Conservation (phyloP, 2,888 invertebrate species). For the Crioceris asparagi region DNA sequence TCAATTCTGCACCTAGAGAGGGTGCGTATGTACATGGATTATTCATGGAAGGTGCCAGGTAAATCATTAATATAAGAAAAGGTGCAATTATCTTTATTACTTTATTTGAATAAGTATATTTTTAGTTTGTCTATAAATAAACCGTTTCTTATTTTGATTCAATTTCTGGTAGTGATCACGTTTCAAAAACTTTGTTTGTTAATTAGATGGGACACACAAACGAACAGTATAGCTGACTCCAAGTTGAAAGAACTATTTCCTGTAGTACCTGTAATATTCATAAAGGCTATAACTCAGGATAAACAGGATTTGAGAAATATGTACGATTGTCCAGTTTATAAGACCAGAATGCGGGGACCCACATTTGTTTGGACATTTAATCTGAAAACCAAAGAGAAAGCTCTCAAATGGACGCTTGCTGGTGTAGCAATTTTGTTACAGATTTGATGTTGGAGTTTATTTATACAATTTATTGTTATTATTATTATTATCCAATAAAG, state of each 20-base stretch:
- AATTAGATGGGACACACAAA: conserved; percentile 68
- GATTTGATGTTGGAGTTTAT: conserved; percentile 42
- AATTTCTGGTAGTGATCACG: no score
- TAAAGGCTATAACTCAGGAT: conserved; percentile 79
- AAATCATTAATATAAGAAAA: no score
- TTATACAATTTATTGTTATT: conserved; percentile 7
- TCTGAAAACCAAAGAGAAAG: conserved; percentile 76
- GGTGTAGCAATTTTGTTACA: conserved; percentile 87
- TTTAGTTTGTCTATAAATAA: no score
- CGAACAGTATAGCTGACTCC: conserved; percentile 73
- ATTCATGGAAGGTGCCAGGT: conserved; percentile 80
- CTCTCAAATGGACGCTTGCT: conserved; percentile 86
- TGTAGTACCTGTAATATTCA: conserved; percentile 79
- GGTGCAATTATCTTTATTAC: no score
- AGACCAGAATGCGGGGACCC: conserved; percentile 76
- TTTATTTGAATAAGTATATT: no score
- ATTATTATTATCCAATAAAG: conserved; percentile 4
- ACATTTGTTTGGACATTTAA: conserved; percentile 96
- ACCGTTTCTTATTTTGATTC: no score
- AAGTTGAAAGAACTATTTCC: conserved; percentile 84
- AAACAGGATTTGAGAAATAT: conserved; percentile 79
- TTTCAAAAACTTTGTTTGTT: no score
- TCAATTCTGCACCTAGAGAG: conserved; percentile 77
- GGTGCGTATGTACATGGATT: conserved; percentile 85
- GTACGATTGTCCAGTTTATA: conserved; percentile 91